Evolutionary conservation across 2,888 invertebrate species (phyloP), one percentile per base, ranked within the genome.

Genomic region (Lycocerus yunnanus): DNA sequence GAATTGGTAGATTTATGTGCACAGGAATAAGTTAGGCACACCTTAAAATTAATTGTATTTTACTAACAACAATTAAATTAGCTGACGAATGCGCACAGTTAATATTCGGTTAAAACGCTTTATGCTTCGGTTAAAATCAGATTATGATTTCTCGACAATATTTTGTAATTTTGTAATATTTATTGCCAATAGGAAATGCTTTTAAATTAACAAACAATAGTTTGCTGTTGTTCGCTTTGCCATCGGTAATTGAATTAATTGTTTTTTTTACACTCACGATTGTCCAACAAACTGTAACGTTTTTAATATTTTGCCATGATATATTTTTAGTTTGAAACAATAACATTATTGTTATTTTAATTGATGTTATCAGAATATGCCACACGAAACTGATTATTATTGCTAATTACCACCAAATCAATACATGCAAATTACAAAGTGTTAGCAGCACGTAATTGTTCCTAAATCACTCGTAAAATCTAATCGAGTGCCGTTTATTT

Each of bases 1-100:
- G 24, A 60, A 66, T 71, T 16, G 16, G 66, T 60, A 71, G 16
- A 71, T 71, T 71, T 71, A 71, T 71, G 71, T 71, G 15, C 13
- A 6, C 18, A 61, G 9, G 61, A 15, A 61, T 18, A 61, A 16
- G 16, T 61, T 43, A 43, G 27, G 27, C 27, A 43, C 27, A 61
- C 61, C 61, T 61, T 16, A 18, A 18, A 61, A 61, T 61, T 61
- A 61, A 61, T 61, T 61, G 61, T n/a, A 61, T 61, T 61, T 61
- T 61, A 61, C 18, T 10, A 61, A 18, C 61, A 15, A 15, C 16
- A 61, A 61, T 61, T 61, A 61, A 61, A 16, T 61, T 61, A 61
- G 27, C 27, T 43, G 27, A 43, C 27, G 27, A 43, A 43, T 43
- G 27, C 27, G 27, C 27, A 43, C 27, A 43, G 27, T 43, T 43